Evolutionary conservation across 2,888 invertebrate species (phyloP), one percentile per base, ranked within the genome.

Genomic region (Pemphredon lugubris): DNA sequence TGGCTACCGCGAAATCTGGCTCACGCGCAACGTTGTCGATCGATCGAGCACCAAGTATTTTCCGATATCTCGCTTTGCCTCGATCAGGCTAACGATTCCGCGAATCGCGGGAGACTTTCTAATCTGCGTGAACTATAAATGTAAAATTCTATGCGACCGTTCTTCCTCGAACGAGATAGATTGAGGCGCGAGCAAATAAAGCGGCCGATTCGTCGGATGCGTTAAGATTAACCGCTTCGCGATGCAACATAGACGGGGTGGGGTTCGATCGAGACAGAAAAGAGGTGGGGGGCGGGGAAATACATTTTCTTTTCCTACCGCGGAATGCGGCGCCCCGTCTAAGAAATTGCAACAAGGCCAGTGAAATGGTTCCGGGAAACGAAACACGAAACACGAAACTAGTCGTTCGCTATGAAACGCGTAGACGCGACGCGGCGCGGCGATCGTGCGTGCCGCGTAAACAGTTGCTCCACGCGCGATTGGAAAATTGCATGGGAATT

Each of bases 281-380:
- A 40, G 30, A 26, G n/a, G n/a, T n/a, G n/a, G n/a, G n/a, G n/a
- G n/a, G n/a, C n/a, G n/a, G 54, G 32, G n/a, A 42, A 53, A 51
- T 20, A 18, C 2, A 55, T 47, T 53, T 69, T 57, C 45, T 23
- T 30, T 16, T 7, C 14, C 14, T 2, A 6, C 18, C 14, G 37
- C 37, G 48, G 70, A 70, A 70, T 55, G 60, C 39, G 53, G 44
- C 39, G 45, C 51, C 45, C 23, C 53, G 21, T 21, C 70, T 23
- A 45, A 67, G 63, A 72, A 74, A 59, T 59, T 78, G n/a, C 7
- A 26, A 63, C 75, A 75, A 78, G 44, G 44, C 18, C 37, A 16
- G 23, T 21, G 65, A 58, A 68, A 78, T 63, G 42, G 42, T 78
- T 72, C 59, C 57, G 20, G 39, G 68, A 48, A 72, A 18, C 40